Evolutionary conservation across 35 echinoderm and acorn worm genomes (phyloP).

Genomic region (Ophiothrix spiculata): DNA sequence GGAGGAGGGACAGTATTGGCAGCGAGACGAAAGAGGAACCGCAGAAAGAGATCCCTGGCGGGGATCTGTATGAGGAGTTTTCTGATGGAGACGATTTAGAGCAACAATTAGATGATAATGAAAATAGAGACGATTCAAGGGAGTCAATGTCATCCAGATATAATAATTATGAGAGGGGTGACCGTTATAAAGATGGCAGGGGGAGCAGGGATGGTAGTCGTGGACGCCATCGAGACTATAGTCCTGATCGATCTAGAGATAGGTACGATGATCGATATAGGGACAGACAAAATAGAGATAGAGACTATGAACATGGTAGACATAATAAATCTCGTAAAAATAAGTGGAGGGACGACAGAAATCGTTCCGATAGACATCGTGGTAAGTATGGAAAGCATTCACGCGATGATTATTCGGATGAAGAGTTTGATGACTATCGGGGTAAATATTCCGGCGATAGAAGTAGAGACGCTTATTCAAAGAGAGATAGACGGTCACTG

Average conservation of each 20-base stretch:
- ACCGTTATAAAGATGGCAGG: not conserved
- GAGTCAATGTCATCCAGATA: not conserved
- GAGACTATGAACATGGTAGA: not conserved
- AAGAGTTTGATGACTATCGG: not conserved
- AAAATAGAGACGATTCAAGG: not conserved
- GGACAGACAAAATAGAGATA: not conserved
- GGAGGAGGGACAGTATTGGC: constrained; percentile 29
- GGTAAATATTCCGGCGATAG: not conserved
- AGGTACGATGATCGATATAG: not conserved
- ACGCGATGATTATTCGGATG: not conserved
- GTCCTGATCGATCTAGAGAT: not conserved
- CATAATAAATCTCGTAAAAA: not conserved
- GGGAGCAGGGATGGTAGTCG: not conserved
- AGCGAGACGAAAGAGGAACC: not conserved
- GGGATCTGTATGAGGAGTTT: not conserved
- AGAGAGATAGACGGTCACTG: not conserved
- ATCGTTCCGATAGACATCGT: not conserved
- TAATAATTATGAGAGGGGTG: not conserved
- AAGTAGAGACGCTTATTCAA: not conserved
- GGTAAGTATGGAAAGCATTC: not conserved
- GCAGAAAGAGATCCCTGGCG: not conserved
- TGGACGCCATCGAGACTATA: not conserved
- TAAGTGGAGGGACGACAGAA: not conserved
- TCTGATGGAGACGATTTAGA: not conserved
- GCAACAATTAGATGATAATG: not conserved